These are phyloP conservation scores for Labia minor DNA, from an alignment of 2,888 invertebrate species.

Conservation along the genomic window DNA sequence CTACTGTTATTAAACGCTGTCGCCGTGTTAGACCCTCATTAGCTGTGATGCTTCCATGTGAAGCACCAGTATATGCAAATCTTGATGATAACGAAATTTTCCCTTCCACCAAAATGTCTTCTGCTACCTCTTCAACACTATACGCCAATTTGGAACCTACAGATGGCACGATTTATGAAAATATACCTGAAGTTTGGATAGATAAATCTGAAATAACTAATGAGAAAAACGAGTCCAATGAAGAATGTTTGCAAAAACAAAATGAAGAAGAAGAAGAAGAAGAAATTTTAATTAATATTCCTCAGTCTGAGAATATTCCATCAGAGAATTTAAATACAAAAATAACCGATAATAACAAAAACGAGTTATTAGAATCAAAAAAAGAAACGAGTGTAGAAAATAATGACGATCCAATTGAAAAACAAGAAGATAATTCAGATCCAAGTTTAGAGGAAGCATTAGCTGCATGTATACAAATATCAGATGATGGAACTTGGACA, in stretches of 20 bases:
- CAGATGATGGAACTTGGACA: neutral
- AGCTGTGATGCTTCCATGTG: neutral
- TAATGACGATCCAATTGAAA: neutral
- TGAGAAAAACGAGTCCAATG: neutral
- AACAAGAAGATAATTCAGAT: too few relatives aligned
- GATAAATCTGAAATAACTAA: neutral
- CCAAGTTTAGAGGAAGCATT: too few relatives aligned
- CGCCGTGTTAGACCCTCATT: neutral
- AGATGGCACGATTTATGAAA: neutral
- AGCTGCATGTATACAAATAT: neutral
- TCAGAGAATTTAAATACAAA: too few relatives aligned
- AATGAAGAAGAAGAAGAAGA: neutral
- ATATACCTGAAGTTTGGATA: neutral
- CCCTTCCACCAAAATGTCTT: neutral
- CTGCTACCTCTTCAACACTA: neutral
- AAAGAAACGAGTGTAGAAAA: neutral
- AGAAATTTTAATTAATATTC: neutral
- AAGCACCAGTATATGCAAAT: neutral
- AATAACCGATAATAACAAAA: too few relatives aligned
- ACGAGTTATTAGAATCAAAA: too few relatives aligned
- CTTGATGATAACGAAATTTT: neutral
- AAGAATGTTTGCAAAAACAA: neutral
- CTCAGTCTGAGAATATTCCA: too few relatives aligned
- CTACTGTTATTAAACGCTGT: neutral
- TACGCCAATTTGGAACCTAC: neutral